Base-by-base conservation (phyloP, 2,113 vertebrate species). In the Octodon degus region DNA sequence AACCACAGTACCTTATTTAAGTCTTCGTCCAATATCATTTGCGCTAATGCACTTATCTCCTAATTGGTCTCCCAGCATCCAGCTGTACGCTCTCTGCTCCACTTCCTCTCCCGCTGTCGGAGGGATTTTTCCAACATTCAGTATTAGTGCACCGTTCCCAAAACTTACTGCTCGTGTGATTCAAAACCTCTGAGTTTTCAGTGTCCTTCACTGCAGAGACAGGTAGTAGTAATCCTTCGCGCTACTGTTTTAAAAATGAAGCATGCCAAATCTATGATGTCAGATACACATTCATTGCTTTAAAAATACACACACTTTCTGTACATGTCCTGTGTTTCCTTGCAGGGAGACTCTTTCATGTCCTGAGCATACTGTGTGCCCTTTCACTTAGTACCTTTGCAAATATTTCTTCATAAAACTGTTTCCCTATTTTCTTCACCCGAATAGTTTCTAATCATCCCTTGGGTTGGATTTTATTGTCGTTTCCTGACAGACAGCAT, bases 51-150 rank as follows among this genome's bases (percentile, higher is more conserved):
- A 65, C 81, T 94, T 30, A 82, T 85, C 58, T 94, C 58, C 79
- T 70, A 27, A 85, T 85, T 90, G 90, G 24, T 43, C 53, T 94
- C 86, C 81, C 34, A 86, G 72, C 67, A 90, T n/a, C 47, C 76
- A 55, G 40, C 20, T 50, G 32, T 27, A 32, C 12, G 53, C 19
- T 65, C 55, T 76, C 37, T 63, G 62, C 74, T n/a, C 68, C 32
- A 22, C 34, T 76, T 14, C 13, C 30, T 91, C 8, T 85, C 24
- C 82, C 47, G 34, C 47, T 86, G 10, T 63, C 79, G 50, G 22
- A 87, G 20, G 13, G n/a, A 9, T 68, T 25, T 94, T 96, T 60
- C 85, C 93, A 92, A 53, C 37, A 88, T 50, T 94, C 83, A 79
- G n/a, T 89, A 74, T 5, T 2, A 68, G 53, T 7, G 12, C 17